These are phyloP conservation scores for Geotrypetes seraphini DNA, from an alignment of 2,797 vertebrate genomes.

Conservation along the genomic window DNA sequence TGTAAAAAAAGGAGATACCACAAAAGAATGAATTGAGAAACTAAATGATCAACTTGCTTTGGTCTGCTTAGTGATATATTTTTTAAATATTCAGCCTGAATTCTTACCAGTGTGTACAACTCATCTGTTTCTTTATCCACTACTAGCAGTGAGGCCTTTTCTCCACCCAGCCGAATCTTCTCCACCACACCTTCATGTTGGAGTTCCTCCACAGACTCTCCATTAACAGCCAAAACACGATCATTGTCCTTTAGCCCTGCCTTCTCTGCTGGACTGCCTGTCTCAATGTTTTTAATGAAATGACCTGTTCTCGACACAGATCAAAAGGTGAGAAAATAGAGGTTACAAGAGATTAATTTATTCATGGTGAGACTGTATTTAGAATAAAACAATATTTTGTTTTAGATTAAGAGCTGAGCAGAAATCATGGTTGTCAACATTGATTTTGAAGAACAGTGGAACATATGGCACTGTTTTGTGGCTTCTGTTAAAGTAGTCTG, in stretches of 20 bases:
- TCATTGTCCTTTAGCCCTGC: slow-evolving; percentile 70
- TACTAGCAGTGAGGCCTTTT: slow-evolving; percentile 64
- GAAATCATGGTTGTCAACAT: too few species aligned
- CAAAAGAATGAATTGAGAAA: too few species aligned
- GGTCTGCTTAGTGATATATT: neutral
- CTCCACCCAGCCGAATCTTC: slow-evolving; percentile 57
- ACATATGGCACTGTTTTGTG: too few species aligned
- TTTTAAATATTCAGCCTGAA: slow-evolving; percentile 68
- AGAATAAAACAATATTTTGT: too few species aligned
- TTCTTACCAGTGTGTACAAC: slow-evolving; percentile 73
- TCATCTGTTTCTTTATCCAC: slow-evolving; percentile 68
- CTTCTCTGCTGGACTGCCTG: slow-evolving; percentile 65
- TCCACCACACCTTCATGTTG: slow-evolving; percentile 71
- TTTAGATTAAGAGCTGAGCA: too few species aligned
- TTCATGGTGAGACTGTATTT: too few species aligned
- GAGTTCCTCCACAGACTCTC: slow-evolving; percentile 52
- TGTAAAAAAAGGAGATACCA: too few species aligned
- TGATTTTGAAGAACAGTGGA: too few species aligned
- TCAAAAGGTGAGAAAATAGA: too few species aligned
- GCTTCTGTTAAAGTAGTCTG: too few species aligned
- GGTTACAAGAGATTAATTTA: too few species aligned
- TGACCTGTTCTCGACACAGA: slow-evolving; percentile 55
- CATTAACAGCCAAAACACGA: slow-evolving; percentile 72
- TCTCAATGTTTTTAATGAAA: slow-evolving; percentile 66
- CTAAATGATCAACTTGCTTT: too few species aligned